Base-by-base conservation (phyloP, 1,140 invertebrate genomes). In the Macrosteles quadrilineatus region DNA sequence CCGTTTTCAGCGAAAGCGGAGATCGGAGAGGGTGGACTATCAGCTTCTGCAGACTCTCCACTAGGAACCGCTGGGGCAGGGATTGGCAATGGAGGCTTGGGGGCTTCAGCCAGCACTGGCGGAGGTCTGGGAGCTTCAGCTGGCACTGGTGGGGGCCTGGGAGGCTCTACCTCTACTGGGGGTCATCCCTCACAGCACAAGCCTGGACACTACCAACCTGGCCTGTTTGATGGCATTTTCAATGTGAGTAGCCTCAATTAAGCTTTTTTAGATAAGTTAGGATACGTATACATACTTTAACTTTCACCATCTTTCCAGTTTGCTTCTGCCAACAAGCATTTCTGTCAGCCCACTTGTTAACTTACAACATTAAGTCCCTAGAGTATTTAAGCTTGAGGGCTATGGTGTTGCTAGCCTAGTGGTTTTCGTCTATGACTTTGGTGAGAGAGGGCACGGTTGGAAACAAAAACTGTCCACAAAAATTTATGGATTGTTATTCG, bases 211-310 rank as follows among this genome's bases (percentile, higher is more conserved):
- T 14, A 64, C 17, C 59, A 30, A 23, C 27, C 17, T 1, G 43
- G 30, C 9, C 31, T 66, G n/a, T 71, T 71, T 36, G 69, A 71
- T 36, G 30, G 45, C 21, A 71, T 71, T 67, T 71, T 71, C 50
- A 71, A 71, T 32, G 69, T 71, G 31, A 65, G 69, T 67, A 25
- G n/a, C 23, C 27, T 11, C 14, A n/a, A n/a, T n/a, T n/a, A n/a
- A n/a, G n/a, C n/a, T n/a, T n/a, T n/a, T n/a, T n/a, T n/a, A n/a
- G n/a, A n/a, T 43, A 43, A 43, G 55, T 9, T 17, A 12, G 32
- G 12, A 11, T 57, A n/a, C 53, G 11, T 19, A 57, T n/a, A 12
- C n/a, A n/a, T n/a, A n/a, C n/a, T n/a, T n/a, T n/a, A n/a, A n/a
- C n/a, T n/a, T n/a, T n/a, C n/a, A n/a, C n/a, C n/a, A n/a, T n/a